Evolutionary conservation across 2,888 invertebrate species (phyloP), one percentile per base, ranked within the genome.

Genomic region (Pseudanteris insignis): DNA sequence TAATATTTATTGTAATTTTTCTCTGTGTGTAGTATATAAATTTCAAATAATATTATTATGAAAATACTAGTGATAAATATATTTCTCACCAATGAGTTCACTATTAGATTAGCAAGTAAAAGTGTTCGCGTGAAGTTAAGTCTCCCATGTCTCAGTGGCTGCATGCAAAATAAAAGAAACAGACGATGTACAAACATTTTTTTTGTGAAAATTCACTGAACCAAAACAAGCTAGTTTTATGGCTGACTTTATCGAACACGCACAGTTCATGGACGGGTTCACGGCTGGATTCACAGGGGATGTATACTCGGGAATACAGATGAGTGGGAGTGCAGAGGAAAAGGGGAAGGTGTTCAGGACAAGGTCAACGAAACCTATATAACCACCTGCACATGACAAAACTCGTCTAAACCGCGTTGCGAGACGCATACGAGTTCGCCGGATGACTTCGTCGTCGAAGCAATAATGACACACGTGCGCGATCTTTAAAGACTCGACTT

Each of bases 331-430:
- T 54, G 43, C 13, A 44, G 62, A 60, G 51, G 47, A 50, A 64
- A 53, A 63, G 63, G 65, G 63, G 64, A 65, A 64, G 68, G 66
- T 64, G 62, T 59, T 57, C 50, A 60, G 66, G 68, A 66, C 74
- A 73, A 74, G 74, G 74, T 74, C 73, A 75, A 69, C 73, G 62
- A 63, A 74, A 69, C 65, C 72, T 75, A 74, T 75, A 76, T 73
- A 70, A 73, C 67, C 44, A 70, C 70, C 68, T 66, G 70, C 67
- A 55, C 46, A 50, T 63, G 59, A 64, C 68, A 67, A 67, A 71
- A 70, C 68, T 64, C 63, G 69, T 67, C 61, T 70, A 70, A 71
- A 69, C 65, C 61, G 69, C 62, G 65, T 44, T 44, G 67, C 60
- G 68, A 66, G 58, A 66, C 67, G 69, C 65, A 59, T 65, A 65